Conservation (phyloP, 2,113 vertebrate species). For the Isichthys henryi region DNA sequence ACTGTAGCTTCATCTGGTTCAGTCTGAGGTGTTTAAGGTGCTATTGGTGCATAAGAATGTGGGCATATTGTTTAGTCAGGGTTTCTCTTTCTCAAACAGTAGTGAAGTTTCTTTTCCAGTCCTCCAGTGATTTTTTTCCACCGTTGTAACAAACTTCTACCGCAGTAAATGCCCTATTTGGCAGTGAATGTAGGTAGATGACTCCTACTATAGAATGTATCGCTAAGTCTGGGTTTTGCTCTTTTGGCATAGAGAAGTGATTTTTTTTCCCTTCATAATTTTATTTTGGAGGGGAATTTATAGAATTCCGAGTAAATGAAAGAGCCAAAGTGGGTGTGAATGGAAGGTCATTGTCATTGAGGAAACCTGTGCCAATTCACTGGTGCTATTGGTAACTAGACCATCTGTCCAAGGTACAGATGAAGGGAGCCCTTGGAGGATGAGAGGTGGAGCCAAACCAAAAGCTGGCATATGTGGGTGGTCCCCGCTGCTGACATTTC, state of each 20-base stretch:
- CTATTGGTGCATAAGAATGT: neutral
- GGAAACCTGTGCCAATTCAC: neutral
- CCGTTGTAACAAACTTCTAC: neutral
- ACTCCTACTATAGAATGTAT: neutral
- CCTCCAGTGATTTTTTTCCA: neutral
- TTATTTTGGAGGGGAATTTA: neutral
- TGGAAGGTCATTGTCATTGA: neutral
- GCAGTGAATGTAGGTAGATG: neutral
- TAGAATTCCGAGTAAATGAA: neutral
- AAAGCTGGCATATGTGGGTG: neutral
- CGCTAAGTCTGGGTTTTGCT: neutral
- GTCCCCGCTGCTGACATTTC: neutral
- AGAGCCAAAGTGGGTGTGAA: neutral
- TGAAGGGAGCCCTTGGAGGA: neutral
- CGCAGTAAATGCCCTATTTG: neutral
- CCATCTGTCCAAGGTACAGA: neutral
- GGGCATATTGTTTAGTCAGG: neutral
- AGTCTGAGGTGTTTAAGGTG: neutral
- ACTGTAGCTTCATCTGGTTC: neutral
- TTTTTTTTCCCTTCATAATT: neutral
- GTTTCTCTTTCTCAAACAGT: neutral
- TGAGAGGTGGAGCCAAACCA: neutral
- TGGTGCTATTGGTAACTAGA: neutral
- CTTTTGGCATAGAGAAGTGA: neutral
- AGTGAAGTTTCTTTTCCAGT: neutral